These are phyloP conservation scores for Gari tellinella DNA, from an alignment of 2,888 invertebrate species.

Conservation along the genomic window DNA sequence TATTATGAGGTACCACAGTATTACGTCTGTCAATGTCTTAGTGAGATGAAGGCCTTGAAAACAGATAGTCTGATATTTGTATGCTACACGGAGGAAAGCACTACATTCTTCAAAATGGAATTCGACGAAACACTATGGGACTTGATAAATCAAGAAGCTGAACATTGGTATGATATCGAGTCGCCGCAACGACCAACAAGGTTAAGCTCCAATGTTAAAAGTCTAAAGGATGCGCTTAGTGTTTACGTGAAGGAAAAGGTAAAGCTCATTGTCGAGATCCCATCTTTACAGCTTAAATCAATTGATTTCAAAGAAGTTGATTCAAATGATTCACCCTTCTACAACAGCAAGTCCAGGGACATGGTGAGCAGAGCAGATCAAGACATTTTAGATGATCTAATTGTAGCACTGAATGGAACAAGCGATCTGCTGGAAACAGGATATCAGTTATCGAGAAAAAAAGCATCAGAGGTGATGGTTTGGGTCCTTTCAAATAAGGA, in stretches of 20 bases:
- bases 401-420: neutral
- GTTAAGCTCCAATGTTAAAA: neutral
- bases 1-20: constrained; percentile 35
- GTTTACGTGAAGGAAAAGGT: constrained; percentile 12
- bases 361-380: too few relatives aligned
- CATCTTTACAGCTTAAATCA: constrained; percentile 6
- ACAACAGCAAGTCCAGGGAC: neutral
- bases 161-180: neutral
- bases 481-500: constrained; percentile 36
- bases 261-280: constrained; percentile 21
- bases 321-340: neutral
- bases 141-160: neutral
- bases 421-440: neutral
- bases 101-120: constrained; percentile 25
- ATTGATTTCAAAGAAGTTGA: neutral
- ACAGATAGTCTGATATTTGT: constrained; percentile 15
- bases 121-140: constrained; percentile 7
- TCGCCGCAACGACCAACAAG: constrained; percentile 1
- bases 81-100: constrained; percentile 33
- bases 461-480: constrained; percentile 43
- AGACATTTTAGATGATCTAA: too few relatives aligned
- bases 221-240: neutral
- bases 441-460: neutral
- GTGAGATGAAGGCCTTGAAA: constrained; percentile 43
- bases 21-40: constrained; percentile 25